Base-by-base conservation (phyloP, 2,888 invertebrate species). In the Odontocolon sp. region DNA sequence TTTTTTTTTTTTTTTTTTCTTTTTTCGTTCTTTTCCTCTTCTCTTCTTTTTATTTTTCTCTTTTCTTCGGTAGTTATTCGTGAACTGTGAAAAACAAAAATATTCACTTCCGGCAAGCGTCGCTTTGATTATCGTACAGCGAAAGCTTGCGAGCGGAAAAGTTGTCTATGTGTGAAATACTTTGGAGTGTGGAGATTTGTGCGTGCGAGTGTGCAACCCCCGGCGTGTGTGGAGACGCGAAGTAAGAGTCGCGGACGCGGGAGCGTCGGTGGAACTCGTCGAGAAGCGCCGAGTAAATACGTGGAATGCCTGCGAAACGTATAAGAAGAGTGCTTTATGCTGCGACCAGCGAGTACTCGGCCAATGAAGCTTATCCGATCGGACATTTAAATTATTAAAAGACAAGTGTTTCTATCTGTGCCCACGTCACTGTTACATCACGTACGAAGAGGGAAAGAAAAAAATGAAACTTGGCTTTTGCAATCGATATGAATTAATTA, bases 301-400 rank as follows among this genome's bases (percentile, higher is more conserved):
- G 64, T 75, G 64, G 56, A 75, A 75, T 75, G 64, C 59, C 26
- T 67, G 33, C 16, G 31, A 69, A 69, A 57, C 56, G 36, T 54
- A 74, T 68, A 42, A 45, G 33, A 59, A 38, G 36, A 57, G 36
- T 16, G 14, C 33, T 63, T 11, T 28, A 33, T 14, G 42, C 11
- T 31, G 45, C 11, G 61, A 16, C n/a, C n/a, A 16, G 14, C 14
- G 14, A 18, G 47, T 21, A 31, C 45, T 61, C 45, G 42, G 31
- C 9, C 59, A 21, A 61, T 18, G 26, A 56, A 56, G 54, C 42
- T 42, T 56, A 31, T 54, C 28, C 40, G n/a, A 54, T 56, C 31
- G 42, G 45, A 67, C 67, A 31, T 54, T 67, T 54, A 47, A 63
- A 47, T 33, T 36, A 45, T 63, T 47, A 33, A 67, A 50, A 50